phyloP scores from a whole-genome alignment of 2,888 invertebrate genomes.

The Escarpia spicata region DNA sequence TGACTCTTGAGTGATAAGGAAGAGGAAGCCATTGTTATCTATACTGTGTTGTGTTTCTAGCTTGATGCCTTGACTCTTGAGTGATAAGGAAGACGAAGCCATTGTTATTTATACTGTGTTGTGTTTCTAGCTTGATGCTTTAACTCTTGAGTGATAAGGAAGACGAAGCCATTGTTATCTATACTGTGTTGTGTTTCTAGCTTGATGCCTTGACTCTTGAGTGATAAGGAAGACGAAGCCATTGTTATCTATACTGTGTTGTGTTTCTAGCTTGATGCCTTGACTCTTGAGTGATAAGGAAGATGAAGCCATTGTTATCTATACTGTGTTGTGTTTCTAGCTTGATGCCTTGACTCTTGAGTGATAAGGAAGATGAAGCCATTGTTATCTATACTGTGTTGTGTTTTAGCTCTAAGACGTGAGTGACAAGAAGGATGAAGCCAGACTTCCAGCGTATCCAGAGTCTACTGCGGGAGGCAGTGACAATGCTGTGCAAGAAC shows the following conservation, averaged over 20 bases:
- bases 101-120: not conserved
- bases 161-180: not conserved
- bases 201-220: too few species aligned
- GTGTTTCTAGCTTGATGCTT: too few species aligned
- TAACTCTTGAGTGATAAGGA: too few species aligned
- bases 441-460: conserved; percentile 27
- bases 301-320: not conserved
- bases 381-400: not conserved
- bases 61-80: too few species aligned
- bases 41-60: not conserved
- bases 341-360: too few species aligned
- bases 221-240: too few species aligned
- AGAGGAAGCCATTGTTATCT: not conserved
- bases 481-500: conserved; percentile 36
- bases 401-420: not conserved
- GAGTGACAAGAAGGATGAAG: not conserved
- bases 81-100: too few species aligned
- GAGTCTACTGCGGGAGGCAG: conserved; percentile 36
- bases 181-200: not conserved
- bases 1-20: too few species aligned
- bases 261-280: too few species aligned
- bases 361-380: too few species aligned
- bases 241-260: not conserved
- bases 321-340: not conserved
- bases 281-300: too few species aligned